Evolutionary conservation across 2,113 vertebrate genomes (phyloP).

Genomic region (Silurus meridionalis): DNA sequence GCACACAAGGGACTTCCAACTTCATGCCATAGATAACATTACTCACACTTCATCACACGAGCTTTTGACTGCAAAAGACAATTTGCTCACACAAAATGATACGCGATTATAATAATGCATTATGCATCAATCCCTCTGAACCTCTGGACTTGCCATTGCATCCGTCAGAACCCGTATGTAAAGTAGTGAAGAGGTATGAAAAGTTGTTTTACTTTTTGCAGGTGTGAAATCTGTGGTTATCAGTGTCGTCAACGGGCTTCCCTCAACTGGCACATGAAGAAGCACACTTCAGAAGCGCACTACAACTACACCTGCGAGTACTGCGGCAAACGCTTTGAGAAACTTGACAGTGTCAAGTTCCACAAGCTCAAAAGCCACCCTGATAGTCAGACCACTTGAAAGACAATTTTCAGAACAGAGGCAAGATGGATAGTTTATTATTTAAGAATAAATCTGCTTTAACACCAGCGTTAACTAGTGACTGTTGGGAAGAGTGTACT

Average conservation of each 20-base stretch:
- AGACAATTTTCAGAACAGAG: too few relatives aligned
- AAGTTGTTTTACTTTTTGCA: conserved; percentile 51
- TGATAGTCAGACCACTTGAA: conserved; percentile 77
- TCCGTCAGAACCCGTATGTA: background rate
- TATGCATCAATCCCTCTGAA: too few relatives aligned
- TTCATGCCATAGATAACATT: background rate
- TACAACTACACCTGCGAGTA: conserved; percentile 90
- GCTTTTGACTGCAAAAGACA: background rate
- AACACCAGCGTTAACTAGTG: background rate
- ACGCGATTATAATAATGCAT: too few relatives aligned
- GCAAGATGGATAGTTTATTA: background rate
- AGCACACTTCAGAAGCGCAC: conserved; percentile 82
- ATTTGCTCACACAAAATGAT: background rate
- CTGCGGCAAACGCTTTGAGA: conserved; percentile 89
- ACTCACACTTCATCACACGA: background rate
- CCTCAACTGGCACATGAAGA: conserved; percentile 96
- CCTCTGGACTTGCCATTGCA: background rate
- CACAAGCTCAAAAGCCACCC: conserved; percentile 91
- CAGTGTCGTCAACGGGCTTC: conserved; percentile 90
- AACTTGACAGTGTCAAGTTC: conserved; percentile 89
- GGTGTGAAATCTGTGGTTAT: conserved; percentile 92
- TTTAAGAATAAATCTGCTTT: background rate
- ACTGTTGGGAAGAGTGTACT: background rate
- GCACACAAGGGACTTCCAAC: background rate
- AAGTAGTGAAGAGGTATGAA: background rate